A percentile compares a stretch with the other conserved stretches of the same genome.
Conservation (phyloP, 2,113 vertebrate genomes). For the Dunckerocampus dactyliophorus region DNA sequence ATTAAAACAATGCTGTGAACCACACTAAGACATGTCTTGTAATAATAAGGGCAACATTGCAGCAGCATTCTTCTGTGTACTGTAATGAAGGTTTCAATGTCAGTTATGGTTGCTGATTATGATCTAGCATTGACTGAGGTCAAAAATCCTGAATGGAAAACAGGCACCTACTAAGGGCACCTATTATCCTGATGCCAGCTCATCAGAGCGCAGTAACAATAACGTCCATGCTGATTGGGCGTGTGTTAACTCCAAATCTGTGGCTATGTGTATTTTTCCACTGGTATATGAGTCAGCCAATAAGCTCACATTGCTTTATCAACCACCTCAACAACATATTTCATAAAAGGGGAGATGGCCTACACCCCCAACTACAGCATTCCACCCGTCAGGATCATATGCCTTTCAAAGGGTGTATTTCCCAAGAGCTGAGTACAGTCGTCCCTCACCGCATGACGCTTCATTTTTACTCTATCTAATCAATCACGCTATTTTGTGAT, state of each 20-base stretch:
- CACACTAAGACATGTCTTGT: too few species aligned
- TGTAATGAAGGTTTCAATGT: too few species aligned
- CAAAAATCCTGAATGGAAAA: constrained; percentile 7
- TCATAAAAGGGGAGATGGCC: not conserved
- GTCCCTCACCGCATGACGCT: too few species aligned
- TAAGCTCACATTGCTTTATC: not conserved
- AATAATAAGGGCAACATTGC: too few species aligned
- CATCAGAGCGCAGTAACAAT: constrained; percentile 22
- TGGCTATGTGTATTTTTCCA: not conserved
- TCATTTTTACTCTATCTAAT: too few species aligned
- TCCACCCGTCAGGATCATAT: constrained; percentile 49
- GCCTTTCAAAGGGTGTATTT: constrained; percentile 58
- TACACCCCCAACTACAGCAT: constrained; percentile 15
- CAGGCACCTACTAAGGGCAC: constrained; percentile 33
- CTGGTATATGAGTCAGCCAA: constrained; percentile 13
- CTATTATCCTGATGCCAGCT: constrained; percentile 29
- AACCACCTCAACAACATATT: not conserved
- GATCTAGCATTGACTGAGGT: constrained; percentile 13
- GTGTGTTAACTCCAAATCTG: too few species aligned
- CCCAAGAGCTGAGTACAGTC: constrained; percentile 37
- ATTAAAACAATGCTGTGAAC: too few species aligned
- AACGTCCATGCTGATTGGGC: constrained; percentile 14
- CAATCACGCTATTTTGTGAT: too few species aligned
- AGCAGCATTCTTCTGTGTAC: too few species aligned
- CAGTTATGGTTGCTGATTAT: constrained; percentile 16